These are phyloP conservation scores for Protomyctophum bolini DNA, from an alignment of 2,113 vertebrate species.

Conservation along the genomic window DNA sequence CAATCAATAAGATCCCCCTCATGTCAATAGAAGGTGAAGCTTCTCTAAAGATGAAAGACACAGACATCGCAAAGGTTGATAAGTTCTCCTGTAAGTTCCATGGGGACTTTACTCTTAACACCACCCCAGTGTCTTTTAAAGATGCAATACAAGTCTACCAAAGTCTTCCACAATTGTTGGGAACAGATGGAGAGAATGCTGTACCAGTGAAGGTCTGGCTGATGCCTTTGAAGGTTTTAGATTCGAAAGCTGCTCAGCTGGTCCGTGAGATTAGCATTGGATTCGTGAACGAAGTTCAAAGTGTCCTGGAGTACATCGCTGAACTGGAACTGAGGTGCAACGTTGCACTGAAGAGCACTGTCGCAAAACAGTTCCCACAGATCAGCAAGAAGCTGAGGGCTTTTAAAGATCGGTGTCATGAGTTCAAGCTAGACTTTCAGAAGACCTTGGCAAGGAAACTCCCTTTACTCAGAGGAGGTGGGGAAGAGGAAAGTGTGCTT, in stretches of 20 bases:
- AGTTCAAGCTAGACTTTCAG: constrained; percentile 31
- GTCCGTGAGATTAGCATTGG: constrained; percentile 7
- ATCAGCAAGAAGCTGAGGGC: constrained; percentile 33
- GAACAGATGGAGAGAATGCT: constrained; percentile 41
- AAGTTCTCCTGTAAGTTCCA: constrained; percentile 65
- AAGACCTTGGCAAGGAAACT: constrained; percentile 18
- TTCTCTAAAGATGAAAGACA: constrained; percentile 18
- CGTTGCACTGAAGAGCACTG: constrained; percentile 30
- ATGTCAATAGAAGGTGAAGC: constrained; percentile 28
- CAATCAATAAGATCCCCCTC: constrained; percentile 29
- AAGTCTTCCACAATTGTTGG: constrained; percentile 51
- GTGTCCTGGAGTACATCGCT: constrained; percentile 34
- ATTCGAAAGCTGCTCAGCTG: constrained; percentile 49
- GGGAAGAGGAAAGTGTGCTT: constrained; percentile 21
- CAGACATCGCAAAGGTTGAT: not conserved
- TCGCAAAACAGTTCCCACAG: constrained; percentile 45
- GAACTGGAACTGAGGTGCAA: constrained; percentile 34
- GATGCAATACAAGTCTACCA: constrained; percentile 64
- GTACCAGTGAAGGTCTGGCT: constrained; percentile 72
- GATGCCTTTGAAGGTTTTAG: constrained; percentile 57
- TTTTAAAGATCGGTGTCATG: constrained; percentile 31
- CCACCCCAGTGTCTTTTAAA: constrained; percentile 42
- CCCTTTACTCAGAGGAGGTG: constrained; percentile 56
- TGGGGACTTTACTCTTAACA: constrained; percentile 56
- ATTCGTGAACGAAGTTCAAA: not conserved